These are phyloP conservation scores for Apis mellifera DNA, from an alignment of 1,140 invertebrate species.

Conservation along the genomic window Amel_HAv3.1 CM009942.2:769001-769500, in stretches of 20 bases:
- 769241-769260: conserved; percentile 33
- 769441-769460: not conserved
- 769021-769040: conserved; percentile 22
- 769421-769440: too few relatives aligned
- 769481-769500: not conserved
- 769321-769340: too few relatives aligned
- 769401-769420: too few relatives aligned
- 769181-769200: conserved; percentile 34
- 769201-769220: conserved; percentile 32
- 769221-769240: not conserved
- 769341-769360: too few relatives aligned
- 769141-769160: conserved; percentile 44
- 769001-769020: conserved; percentile 31
- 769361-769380: too few relatives aligned
- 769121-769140: not conserved
- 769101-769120: conserved; percentile 27
- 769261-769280: conserved; percentile 9
- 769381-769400: too few relatives aligned
- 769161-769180: conserved; percentile 58
- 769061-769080: conserved; percentile 33
- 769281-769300: too few relatives aligned
- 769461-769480: not conserved
- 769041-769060: conserved; percentile 10
- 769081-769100: conserved; percentile 26
- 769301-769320: too few relatives aligned